These are phyloP conservation scores for Hippocampus abdominalis DNA, from an alignment of 2,113 vertebrate species.

Conservation along the genomic window DNA sequence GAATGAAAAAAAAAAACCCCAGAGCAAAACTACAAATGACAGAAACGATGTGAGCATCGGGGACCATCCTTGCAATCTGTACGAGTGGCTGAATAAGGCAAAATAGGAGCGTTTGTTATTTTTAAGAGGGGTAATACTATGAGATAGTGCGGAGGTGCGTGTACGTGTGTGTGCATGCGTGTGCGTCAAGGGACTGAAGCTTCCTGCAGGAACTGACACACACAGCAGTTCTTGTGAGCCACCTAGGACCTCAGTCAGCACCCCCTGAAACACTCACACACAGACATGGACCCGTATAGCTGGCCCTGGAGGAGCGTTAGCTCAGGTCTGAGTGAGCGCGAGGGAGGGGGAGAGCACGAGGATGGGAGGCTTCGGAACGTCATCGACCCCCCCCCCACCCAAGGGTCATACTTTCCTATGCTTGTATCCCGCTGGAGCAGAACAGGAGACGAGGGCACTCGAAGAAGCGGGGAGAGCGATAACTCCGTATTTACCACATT, in stretches of 20 bases:
- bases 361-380: conserved; percentile 46
- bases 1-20: background rate
- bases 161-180: conserved; percentile 36
- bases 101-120: conserved; percentile 52
- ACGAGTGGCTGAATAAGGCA: conserved; percentile 58
- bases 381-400: conserved; percentile 51
- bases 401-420: conserved; percentile 58
- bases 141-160: conserved; percentile 19
- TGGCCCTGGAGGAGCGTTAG: conserved; percentile 56
- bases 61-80: conserved; percentile 21
- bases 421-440: conserved; percentile 52
- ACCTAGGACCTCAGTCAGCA: conserved; percentile 77
- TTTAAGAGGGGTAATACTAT: conserved; percentile 26
- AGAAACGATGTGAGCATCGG: conserved; percentile 16
- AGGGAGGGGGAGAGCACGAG: background rate
- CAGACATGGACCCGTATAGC: conserved; percentile 24
- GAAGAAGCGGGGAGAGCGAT: conserved; percentile 44
- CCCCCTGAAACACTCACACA: conserved; percentile 50
- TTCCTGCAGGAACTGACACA: conserved; percentile 77
- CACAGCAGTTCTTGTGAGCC: conserved; percentile 73
- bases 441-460: conserved; percentile 39
- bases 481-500: conserved; percentile 61
- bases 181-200: conserved; percentile 61
- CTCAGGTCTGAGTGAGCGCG: conserved; percentile 38
- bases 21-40: conserved; percentile 17